Percentiles rank a stretch among this genome's conserved stretches.
phyloP scores from a whole-genome alignment of 2,797 vertebrate genomes.

The Scolopax bukidnonensis region DNA sequence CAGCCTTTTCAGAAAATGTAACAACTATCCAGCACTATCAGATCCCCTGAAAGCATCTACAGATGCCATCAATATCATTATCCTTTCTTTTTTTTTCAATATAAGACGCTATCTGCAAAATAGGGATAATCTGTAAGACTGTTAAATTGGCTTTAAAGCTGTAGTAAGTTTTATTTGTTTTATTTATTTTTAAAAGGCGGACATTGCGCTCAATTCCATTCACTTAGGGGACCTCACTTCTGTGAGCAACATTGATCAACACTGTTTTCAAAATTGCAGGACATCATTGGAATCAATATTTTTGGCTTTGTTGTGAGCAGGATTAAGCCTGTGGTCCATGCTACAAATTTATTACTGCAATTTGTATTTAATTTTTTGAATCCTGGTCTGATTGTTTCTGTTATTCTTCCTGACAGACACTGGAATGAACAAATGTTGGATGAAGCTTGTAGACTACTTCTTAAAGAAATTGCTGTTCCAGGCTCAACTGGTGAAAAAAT shows the following conservation, averaged over 20 bases:
- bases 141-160: neutral
- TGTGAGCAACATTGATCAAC: neutral
- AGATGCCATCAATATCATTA: neutral
- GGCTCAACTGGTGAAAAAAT: slow-evolving; percentile 80
- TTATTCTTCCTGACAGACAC: slow-evolving; percentile 71
- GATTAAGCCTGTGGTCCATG: neutral
- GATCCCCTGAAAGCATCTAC: neutral
- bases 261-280: neutral
- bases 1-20: neutral
- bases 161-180: neutral
- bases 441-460: slow-evolving; percentile 81
- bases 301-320: neutral
- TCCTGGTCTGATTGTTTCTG: neutral
- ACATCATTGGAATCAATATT: neutral
- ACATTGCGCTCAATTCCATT: neutral
- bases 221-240: neutral
- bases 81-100: neutral
- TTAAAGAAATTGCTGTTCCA: slow-evolving; percentile 83
- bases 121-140: neutral
- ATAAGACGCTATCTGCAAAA: neutral
- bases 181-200: neutral
- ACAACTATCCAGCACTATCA: neutral
- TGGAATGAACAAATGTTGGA: slow-evolving; percentile 86
- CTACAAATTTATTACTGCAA: neutral
- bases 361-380: neutral